Conservation (phyloP, 2,888 invertebrate species). For the Drosophila siamana region DNA sequence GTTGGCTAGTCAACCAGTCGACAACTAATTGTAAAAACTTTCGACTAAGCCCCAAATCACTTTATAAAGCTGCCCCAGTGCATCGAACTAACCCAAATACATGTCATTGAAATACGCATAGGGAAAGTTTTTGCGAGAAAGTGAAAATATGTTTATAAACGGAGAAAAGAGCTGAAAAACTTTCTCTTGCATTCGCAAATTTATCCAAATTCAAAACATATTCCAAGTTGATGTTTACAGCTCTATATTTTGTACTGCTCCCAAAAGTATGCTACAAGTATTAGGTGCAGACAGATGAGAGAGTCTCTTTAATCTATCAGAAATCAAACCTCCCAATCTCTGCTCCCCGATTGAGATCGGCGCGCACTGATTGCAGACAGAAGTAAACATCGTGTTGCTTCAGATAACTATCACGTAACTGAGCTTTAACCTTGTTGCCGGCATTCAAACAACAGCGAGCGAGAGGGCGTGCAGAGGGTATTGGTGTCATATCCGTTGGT, state of each 20-base stretch:
- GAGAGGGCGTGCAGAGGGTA: constrained; percentile 26
- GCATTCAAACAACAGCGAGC: not conserved
- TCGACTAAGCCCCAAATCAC: constrained; percentile 10
- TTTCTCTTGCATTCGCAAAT: no score
- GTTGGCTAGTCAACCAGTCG: constrained; percentile 9
- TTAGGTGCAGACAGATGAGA: not conserved
- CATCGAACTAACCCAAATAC: constrained; percentile 2
- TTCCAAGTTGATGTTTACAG: no score
- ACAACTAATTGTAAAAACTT: constrained; percentile 10
- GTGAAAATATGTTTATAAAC: not conserved
- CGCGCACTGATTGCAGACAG: constrained; percentile 5
- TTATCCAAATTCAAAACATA: not conserved
- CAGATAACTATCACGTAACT: constrained; percentile 60
- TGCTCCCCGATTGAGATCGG: not conserved
- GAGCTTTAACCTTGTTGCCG: constrained; percentile 70
- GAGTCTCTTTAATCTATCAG: not conserved
- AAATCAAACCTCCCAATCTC: not conserved
- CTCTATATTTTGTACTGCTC: not conserved
- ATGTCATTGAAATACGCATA: not conserved
- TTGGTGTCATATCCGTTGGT: constrained; percentile 22
- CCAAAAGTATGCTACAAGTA: constrained; percentile 1
- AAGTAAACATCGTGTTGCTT: constrained; percentile 16
- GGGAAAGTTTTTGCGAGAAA: not conserved
- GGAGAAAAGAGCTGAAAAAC: not conserved
- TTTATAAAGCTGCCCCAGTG: not conserved